Conservation (phyloP, 2,797 vertebrate genomes). For the Phoxinus dragarum region DNA sequence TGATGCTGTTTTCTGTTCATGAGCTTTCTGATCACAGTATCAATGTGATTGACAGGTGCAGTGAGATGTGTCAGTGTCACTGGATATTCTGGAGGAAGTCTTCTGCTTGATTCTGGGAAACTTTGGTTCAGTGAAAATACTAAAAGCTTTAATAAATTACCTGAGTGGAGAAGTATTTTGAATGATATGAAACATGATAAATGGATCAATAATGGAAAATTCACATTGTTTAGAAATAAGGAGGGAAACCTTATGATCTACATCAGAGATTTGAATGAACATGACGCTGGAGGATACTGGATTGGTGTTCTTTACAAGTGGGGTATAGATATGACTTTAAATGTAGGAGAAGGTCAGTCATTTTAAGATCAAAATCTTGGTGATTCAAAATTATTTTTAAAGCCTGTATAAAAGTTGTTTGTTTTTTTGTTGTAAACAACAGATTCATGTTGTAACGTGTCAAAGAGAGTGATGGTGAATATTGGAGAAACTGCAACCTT, state of each 20-base stretch:
- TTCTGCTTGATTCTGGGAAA: neutral
- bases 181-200: neutral
- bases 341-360: constrained; percentile 1
- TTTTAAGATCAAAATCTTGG: neutral
- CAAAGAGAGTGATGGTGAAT: neutral
- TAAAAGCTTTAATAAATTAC: neutral
- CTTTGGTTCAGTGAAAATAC: neutral
- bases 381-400: too few relatives aligned
- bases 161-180: neutral
- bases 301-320: neutral
- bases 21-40: neutral
- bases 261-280: neutral
- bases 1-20: neutral
- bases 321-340: neutral
- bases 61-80: neutral
- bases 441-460: neutral
- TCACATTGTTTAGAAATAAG: neutral
- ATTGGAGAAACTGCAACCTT: neutral
- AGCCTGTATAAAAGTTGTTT: neutral
- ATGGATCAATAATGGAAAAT: constrained; percentile 7
- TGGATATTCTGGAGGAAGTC: constrained; percentile 11
- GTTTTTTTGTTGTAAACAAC: neutral
- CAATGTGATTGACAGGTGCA: neutral
- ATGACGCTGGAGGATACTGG: neutral
- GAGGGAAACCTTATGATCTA: neutral